These are phyloP conservation scores for Manis crassicaudata DNA, from an alignment of 2,797 vertebrate species.

Conservation along the genomic window DNA sequence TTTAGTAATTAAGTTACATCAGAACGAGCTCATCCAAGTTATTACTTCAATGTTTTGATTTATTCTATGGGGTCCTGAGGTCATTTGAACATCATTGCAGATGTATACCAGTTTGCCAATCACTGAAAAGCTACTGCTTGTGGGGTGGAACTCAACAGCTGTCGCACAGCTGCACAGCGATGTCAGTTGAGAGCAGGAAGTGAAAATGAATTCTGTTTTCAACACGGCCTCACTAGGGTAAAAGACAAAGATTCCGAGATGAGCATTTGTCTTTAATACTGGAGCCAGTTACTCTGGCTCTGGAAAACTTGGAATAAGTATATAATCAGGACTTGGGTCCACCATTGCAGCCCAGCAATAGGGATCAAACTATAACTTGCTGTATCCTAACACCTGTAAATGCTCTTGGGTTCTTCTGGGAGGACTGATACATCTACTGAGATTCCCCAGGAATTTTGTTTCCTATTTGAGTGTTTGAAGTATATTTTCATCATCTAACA, in stretches of 20 bases:
- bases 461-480: conserved; percentile 34
- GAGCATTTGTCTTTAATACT: neutral
- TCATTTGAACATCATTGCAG: conserved; percentile 53
- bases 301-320: neutral
- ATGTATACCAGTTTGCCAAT: conserved; percentile 21
- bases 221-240: neutral
- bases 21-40: conserved; percentile 49
- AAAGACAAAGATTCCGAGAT: neutral
- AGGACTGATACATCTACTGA: neutral
- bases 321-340: neutral
- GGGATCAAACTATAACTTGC: neutral
- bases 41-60: conserved; percentile 71
- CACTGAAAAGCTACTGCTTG: conserved; percentile 47
- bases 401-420: neutral
- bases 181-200: conserved; percentile 38
- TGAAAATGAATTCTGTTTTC: conserved; percentile 59
- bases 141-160: conserved; percentile 47
- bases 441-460: neutral
- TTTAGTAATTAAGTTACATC: conserved; percentile 43
- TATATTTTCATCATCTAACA: conserved; percentile 68
- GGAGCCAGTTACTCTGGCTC: neutral
- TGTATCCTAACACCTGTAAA: neutral
- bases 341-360: neutral
- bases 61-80: conserved; percentile 63
- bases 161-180: conserved; percentile 8